Evolutionary conservation across 2,113 vertebrate species (phyloP).

Genomic region (Australoheros scitulus): DNA sequence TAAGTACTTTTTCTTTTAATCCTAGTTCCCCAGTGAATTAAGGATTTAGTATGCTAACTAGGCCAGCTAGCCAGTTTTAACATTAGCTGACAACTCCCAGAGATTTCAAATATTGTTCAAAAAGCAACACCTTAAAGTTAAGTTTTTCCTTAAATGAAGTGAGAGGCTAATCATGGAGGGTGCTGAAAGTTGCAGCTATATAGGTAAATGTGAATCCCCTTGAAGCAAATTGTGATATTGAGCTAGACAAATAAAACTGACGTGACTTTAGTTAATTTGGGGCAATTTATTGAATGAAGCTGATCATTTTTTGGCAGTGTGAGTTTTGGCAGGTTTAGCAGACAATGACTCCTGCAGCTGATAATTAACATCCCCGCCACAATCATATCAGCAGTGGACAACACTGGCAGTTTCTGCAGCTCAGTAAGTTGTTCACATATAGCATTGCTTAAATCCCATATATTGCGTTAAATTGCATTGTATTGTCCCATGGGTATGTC

Average conservation of each 20-base stretch:
- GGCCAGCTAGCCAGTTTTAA: background rate
- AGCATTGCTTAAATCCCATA: background rate
- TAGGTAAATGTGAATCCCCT: background rate
- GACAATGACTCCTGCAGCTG: background rate
- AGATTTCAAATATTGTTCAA: background rate
- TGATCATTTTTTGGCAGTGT: background rate
- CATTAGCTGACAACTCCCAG: background rate
- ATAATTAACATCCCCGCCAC: background rate
- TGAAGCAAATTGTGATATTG: background rate
- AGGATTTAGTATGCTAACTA: background rate
- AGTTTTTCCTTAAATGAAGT: background rate
- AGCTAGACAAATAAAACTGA: background rate
- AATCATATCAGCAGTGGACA: background rate
- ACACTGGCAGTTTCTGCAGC: background rate
- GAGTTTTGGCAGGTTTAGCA: conserved; percentile 3
- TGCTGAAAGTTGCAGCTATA: background rate
- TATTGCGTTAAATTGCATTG: background rate
- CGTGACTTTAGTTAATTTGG: background rate
- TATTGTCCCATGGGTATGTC: background rate
- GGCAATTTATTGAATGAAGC: background rate
- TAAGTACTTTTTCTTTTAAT: background rate
- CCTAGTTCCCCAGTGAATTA: background rate
- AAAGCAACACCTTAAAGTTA: background rate
- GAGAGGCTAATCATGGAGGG: background rate
- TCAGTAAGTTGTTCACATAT: background rate